These are phyloP conservation scores for Dendronephthya gigantea DNA, from an alignment of 64 coral and sea anemone genomes.

Conservation along the genomic window DNA sequence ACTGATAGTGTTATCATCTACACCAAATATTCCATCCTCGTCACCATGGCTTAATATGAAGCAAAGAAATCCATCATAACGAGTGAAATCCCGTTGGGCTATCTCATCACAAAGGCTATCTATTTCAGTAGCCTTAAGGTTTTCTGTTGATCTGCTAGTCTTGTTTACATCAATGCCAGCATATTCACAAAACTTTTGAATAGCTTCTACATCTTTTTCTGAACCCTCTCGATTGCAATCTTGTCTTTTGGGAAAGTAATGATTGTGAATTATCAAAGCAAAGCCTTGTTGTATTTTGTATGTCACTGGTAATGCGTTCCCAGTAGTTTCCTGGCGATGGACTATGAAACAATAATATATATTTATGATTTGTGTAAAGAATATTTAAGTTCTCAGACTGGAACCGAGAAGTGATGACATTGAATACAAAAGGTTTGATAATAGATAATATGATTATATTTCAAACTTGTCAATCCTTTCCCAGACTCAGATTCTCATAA, in stretches of 20 bases:
- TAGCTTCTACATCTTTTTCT: background rate
- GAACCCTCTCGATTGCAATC: background rate
- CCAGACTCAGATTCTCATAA: too few relatives aligned
- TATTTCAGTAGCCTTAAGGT: background rate
- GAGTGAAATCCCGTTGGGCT: background rate
- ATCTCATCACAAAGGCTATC: background rate
- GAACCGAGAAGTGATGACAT: too few relatives aligned
- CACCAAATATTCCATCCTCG: background rate
- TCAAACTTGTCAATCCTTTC: too few relatives aligned
- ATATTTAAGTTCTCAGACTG: too few relatives aligned
- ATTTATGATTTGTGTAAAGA: too few relatives aligned
- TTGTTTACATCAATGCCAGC: background rate
- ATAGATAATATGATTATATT: too few relatives aligned
- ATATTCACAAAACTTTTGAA: background rate
- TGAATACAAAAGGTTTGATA: too few relatives aligned
- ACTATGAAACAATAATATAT: background rate
- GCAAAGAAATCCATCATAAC: background rate
- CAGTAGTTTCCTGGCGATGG: background rate
- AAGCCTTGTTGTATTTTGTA: background rate
- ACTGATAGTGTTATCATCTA: background rate
- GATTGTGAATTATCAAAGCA: conserved; percentile 11
- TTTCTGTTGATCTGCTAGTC: background rate
- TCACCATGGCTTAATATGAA: conserved; percentile 4
- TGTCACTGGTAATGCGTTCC: background rate
- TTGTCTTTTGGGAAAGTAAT: background rate